A percentile compares a stretch with the other conserved stretches of the same genome.
Evolutionary conservation across 2,888 invertebrate genomes (phyloP).

Genomic region (Rhingia rostrata): DNA sequence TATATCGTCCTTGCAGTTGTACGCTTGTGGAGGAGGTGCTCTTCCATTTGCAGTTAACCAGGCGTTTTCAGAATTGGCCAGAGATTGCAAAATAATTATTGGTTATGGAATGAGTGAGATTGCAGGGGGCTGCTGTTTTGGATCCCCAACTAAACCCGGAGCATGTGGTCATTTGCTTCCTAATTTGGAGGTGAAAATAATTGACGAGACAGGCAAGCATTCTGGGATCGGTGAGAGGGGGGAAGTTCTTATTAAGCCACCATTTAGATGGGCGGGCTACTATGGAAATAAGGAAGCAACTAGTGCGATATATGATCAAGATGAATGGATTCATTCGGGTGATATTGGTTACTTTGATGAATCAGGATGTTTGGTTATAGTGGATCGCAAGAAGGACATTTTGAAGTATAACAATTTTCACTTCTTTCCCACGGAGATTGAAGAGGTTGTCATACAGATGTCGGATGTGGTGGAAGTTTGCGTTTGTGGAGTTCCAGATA

Average conservation of each 20-base stretch:
- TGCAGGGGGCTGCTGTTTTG: conserved; percentile 27
- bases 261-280: conserved; percentile 73
- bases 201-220: conserved; percentile 60
- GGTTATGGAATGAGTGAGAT: conserved; percentile 76
- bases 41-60: conserved; percentile 69
- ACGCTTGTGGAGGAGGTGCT: conserved; percentile 70
- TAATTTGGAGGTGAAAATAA: conserved; percentile 73
- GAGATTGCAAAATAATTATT: conserved; percentile 54
- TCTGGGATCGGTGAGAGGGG: conserved; percentile 71
- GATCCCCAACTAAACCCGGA: conserved; percentile 36
- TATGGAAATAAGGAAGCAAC: conserved; percentile 64
- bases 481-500: conserved; percentile 75
- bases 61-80: conserved; percentile 59
- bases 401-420: conserved; percentile 75
- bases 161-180: conserved; percentile 65
- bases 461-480: conserved; percentile 71
- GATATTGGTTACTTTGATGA: conserved; percentile 76
- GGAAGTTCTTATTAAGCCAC: conserved; percentile 67
- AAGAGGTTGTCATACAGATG: conserved; percentile 69
- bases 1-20: conserved; percentile 66
- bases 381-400: conserved; percentile 76
- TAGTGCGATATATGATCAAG: conserved; percentile 53
- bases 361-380: conserved; percentile 66
- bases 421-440: conserved; percentile 75
- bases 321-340: conserved; percentile 75